These are phyloP conservation scores for Antheraea pernyi DNA, from an alignment of 1,140 invertebrate species.

Conservation along the genomic window DNA sequence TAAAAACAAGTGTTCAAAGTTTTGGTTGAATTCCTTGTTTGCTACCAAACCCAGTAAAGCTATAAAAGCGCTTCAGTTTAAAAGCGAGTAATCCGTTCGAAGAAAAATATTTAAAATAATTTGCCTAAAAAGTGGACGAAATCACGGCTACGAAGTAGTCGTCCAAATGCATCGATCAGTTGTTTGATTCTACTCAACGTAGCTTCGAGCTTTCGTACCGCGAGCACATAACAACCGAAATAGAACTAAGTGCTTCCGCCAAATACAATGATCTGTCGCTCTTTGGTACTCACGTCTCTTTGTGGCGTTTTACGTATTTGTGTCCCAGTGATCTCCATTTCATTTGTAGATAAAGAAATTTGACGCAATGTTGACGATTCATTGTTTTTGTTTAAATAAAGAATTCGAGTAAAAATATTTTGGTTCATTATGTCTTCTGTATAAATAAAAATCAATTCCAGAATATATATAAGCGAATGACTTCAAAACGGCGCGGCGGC, in stretches of 20 bases:
- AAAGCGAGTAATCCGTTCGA: no score
- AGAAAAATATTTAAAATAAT: not conserved
- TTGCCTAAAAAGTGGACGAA: not conserved
- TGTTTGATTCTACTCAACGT: constrained; percentile 32
- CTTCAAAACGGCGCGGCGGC: no score
- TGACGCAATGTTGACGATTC: not conserved
- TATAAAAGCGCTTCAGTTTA: no score
- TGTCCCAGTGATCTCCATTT: not conserved
- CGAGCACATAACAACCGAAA: constrained; percentile 31
- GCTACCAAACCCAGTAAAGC: no score
- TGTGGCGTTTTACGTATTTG: constrained; percentile 2
- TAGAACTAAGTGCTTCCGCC: constrained; percentile 58
- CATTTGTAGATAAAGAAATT: not conserved
- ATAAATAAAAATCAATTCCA: no score
- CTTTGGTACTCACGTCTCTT: not conserved
- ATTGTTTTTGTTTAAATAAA: not conserved
- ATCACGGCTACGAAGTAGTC: not conserved
- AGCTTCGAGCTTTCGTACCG: constrained; percentile 33
- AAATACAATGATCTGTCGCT: constrained; percentile 33
- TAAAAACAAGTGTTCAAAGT: no score
- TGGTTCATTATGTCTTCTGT: no score
- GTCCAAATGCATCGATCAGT: constrained; percentile 26
- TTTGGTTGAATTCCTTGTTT: no score
- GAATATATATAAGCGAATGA: no score
- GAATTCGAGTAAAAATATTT: no score